Evolutionary conservation across 2,113 vertebrate genomes (phyloP).

Genomic region (Platichthys flesus): DNA sequence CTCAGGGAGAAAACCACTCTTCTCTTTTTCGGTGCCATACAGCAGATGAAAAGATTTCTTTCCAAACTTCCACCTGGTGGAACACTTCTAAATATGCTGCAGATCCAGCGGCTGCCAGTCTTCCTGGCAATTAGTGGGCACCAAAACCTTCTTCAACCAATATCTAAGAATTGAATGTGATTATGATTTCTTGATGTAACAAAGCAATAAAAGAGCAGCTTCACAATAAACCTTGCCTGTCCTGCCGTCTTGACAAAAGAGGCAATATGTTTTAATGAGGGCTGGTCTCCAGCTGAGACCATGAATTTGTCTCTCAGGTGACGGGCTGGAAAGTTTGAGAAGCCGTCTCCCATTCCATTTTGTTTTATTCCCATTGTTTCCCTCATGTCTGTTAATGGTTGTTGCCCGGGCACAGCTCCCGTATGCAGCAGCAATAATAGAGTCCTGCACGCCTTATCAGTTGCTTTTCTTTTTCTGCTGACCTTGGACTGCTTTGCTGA

Average conservation of each 20-base stretch:
- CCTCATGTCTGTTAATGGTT: not conserved
- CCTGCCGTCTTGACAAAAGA: conserved; percentile 7
- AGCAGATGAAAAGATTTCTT: conserved; percentile 28
- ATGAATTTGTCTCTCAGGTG: conserved; percentile 1
- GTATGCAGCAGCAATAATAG: conserved; percentile 24
- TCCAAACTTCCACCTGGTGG: conserved; percentile 19
- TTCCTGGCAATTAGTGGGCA: not conserved
- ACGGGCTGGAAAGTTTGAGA: conserved; percentile 15
- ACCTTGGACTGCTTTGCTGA: conserved; percentile 66
- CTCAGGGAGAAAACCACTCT: not conserved
- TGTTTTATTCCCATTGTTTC: not conserved
- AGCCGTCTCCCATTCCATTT: conserved; percentile 6
- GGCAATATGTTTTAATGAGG: conserved; percentile 26
- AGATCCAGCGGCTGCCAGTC: conserved; percentile 8
- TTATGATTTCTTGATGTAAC: conserved; percentile 37
- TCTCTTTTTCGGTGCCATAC: conserved; percentile 1
- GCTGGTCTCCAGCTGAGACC: conserved; percentile 4
- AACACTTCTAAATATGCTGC: conserved; percentile 2
- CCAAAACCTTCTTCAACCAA: not conserved
- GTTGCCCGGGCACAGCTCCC: conserved; percentile 6
- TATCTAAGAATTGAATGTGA: conserved; percentile 4
- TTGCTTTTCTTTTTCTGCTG: conserved; percentile 48
- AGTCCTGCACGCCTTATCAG: conserved; percentile 26
- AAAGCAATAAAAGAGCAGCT: conserved; percentile 11
- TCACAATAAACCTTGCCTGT: conserved; percentile 5